Conservation (phyloP, 2,888 invertebrate species). For the Leucoptera coffeella region DNA sequence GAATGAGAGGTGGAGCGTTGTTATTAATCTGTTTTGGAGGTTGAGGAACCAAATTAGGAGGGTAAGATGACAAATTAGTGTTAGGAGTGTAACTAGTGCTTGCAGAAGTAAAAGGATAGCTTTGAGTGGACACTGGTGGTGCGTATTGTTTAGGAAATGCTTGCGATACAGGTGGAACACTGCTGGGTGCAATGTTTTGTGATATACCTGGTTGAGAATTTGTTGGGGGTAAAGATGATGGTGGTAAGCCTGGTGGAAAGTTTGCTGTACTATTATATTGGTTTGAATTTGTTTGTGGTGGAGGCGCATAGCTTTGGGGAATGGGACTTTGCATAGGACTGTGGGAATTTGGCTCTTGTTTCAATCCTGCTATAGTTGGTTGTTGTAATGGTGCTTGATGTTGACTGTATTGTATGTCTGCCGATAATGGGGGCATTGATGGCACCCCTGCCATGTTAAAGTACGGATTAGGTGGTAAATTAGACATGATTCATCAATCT, state of each 20-base stretch:
- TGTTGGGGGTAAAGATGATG: too few species aligned
- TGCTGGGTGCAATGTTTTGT: too few species aligned
- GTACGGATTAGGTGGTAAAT: conserved; percentile 35
- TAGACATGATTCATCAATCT: conserved; percentile 43
- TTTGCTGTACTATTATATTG: conserved; percentile 29
- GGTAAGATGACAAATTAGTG: conserved; percentile 17
- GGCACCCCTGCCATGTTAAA: conserved; percentile 21
- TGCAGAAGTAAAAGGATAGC: conserved; percentile 15
- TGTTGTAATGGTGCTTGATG: conserved; percentile 23
- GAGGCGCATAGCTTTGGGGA: conserved; percentile 10
- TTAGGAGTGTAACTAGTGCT: conserved; percentile 15
- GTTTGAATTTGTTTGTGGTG: conserved; percentile 20
- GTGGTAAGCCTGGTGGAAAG: conserved; percentile 34
- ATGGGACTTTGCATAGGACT: conserved; percentile 18
- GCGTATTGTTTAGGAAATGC: conserved; percentile 12
- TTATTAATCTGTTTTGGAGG: conserved; percentile 29
- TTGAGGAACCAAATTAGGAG: conserved; percentile 15
- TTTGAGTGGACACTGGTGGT: conserved; percentile 9
- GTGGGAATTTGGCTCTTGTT: conserved; percentile 35
- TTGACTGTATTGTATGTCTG: conserved; percentile 15
- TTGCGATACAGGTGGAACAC: conserved; percentile 7
- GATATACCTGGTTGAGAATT: too few species aligned
- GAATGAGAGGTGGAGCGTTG: conserved; percentile 32
- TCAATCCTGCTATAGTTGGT: conserved; percentile 19
- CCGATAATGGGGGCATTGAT: conserved; percentile 19